Percentiles rank a stretch among this genome's conserved stretches.
Conservation (phyloP, 2,888 invertebrate genomes). For the Cordilura impudica region DNA sequence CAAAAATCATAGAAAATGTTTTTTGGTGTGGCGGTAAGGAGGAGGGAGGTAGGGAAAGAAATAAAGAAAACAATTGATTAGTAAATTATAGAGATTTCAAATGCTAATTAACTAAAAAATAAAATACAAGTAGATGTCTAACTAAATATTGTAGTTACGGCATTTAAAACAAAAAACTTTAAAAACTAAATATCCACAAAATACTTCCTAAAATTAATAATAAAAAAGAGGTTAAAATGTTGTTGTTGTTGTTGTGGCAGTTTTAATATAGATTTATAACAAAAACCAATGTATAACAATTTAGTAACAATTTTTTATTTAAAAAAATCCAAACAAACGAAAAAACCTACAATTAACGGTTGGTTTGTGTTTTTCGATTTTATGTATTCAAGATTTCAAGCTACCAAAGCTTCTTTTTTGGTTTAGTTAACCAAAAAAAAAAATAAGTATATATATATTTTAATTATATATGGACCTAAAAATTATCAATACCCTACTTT, state of each 20-base stretch:
- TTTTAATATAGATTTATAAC: background rate
- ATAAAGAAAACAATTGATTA: background rate
- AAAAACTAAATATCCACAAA: conserved; percentile 50
- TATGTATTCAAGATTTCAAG: conserved; percentile 13
- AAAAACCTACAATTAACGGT: background rate
- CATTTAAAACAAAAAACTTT: conserved; percentile 37
- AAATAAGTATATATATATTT: no score
- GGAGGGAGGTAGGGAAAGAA: conserved; percentile 18
- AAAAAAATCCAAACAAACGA: background rate
- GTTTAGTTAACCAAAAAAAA: conserved; percentile 36
- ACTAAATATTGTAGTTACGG: background rate
- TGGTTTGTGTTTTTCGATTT: background rate
- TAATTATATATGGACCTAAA: background rate
- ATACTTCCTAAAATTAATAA: conserved; percentile 55
- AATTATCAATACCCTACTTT: background rate
- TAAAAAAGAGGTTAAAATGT: background rate
- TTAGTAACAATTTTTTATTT: background rate
- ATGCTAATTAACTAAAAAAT: background rate
- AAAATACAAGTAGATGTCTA: background rate
- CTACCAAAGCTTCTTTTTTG: conserved; percentile 57
- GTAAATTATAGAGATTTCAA: background rate
- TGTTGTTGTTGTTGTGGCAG: no score
- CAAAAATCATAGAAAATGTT: background rate
- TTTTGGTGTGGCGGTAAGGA: background rate
- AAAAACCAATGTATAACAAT: background rate